These are phyloP conservation scores for Leptinotarsa texana DNA, from an alignment of 1,140 invertebrate species.

Conservation along the genomic window DNA sequence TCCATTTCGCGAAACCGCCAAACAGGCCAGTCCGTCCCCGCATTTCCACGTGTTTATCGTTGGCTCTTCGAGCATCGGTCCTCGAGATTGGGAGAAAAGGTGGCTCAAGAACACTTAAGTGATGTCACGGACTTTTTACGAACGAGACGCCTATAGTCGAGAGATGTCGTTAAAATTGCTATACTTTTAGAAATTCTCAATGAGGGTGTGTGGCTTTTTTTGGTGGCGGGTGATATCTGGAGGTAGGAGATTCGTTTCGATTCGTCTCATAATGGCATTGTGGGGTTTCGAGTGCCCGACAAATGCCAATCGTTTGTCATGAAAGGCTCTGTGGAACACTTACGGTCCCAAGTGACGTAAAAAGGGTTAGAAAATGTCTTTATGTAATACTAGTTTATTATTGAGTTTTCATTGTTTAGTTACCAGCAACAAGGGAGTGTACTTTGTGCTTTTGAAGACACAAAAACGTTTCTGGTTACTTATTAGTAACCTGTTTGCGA, in stretches of 20 bases:
- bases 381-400: no score
- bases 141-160: neutral
- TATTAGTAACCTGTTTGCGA: no score
- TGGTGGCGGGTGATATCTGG: neutral
- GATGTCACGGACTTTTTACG: slow-evolving; percentile 20
- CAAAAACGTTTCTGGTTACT: no score
- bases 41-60: slow-evolving; percentile 23
- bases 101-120: slow-evolving; percentile 20
- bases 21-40: neutral
- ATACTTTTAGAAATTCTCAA: neutral
- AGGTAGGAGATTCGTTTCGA: neutral
- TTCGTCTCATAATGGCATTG: slow-evolving; percentile 2
- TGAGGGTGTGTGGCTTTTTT: neutral
- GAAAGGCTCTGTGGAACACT: no score
- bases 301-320: neutral
- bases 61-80: slow-evolving; percentile 15
- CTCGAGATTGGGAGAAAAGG: slow-evolving; percentile 21
- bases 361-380: no score
- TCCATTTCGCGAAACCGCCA: neutral
- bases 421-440: no score
- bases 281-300: neutral
- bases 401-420: no score
- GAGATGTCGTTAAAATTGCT: slow-evolving; percentile 5
- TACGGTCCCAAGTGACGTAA: no score
- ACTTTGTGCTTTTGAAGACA: no score